Conservation (phyloP, 2,113 vertebrate species). For the Catharus minimus region DNA sequence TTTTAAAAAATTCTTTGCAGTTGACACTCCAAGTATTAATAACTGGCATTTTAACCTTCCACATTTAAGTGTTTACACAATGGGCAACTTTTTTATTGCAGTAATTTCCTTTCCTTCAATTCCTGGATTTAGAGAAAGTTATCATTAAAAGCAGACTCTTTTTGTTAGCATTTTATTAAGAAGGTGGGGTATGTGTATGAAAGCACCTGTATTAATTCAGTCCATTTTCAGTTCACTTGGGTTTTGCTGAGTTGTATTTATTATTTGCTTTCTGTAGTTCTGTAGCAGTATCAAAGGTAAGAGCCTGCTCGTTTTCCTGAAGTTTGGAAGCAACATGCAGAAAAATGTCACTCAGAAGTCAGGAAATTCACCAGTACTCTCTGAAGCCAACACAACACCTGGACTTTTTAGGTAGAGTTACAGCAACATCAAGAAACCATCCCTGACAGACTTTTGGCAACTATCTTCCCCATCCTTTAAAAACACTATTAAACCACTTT, state of each 20-base stretch:
- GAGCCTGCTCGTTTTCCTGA: accelerated
- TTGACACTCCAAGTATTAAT: not conserved
- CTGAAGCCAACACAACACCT: not conserved
- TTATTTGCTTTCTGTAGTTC: not conserved
- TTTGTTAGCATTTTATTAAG: not conserved
- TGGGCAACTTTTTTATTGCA: not conserved
- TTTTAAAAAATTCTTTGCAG: not conserved
- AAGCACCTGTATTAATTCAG: not conserved
- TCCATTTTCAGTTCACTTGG: not conserved
- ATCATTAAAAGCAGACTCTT: not conserved
- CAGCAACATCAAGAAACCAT: not conserved
- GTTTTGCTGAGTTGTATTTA: not conserved
- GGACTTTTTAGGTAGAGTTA: not conserved
- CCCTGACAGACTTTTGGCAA: not conserved
- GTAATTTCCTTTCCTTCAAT: not conserved
- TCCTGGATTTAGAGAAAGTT: not conserved
- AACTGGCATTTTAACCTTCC: not conserved
- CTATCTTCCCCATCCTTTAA: not conserved
- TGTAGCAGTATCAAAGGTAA: not conserved
- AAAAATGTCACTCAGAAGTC: not conserved
- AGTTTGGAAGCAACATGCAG: not conserved
- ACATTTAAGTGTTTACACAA: not conserved
- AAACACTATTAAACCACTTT: not conserved
- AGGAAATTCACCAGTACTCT: not conserved
- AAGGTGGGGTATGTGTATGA: accelerated